phyloP scores from a whole-genome alignment of 2,797 vertebrate genomes.

The Benthosema pterotum region DNA sequence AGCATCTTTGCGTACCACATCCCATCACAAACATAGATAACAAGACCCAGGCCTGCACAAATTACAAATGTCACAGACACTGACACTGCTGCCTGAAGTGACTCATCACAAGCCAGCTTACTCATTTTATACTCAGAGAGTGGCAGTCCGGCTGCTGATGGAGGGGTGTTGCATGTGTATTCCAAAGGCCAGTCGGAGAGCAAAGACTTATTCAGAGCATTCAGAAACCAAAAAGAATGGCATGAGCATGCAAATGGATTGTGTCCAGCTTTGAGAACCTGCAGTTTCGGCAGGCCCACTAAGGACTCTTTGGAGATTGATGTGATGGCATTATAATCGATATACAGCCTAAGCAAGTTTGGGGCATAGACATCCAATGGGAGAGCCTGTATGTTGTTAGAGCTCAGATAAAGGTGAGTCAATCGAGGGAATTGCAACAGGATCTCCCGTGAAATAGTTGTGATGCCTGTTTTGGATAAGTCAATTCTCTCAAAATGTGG shows the following conservation, averaged over 20 bases:
- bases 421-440: no score
- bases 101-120: no score
- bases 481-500: no score
- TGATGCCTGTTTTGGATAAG: no score
- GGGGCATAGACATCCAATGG: conserved; percentile 63
- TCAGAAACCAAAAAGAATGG: conserved; percentile 72
- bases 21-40: conserved; percentile 76
- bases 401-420: no score
- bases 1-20: conserved; percentile 87
- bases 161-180: conserved; percentile 79
- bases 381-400: no score
- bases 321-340: conserved; percentile 79
- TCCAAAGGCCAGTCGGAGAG: conserved; percentile 77
- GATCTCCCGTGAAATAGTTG: no score
- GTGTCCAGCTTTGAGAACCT: conserved; percentile 67
- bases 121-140: conserved; percentile 79
- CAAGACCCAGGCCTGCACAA: conserved; percentile 45
- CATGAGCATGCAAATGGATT: conserved; percentile 76
- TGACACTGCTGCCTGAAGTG: no score
- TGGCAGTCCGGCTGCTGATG: conserved; percentile 55
- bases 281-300: conserved; percentile 71
- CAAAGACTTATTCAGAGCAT: no score
- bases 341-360: conserved; percentile 68
- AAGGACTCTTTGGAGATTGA: conserved; percentile 70
- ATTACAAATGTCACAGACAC: no score